phyloP scores from a whole-genome alignment of 1,140 invertebrate genomes.

The Brachionus rotundiformis region DNA sequence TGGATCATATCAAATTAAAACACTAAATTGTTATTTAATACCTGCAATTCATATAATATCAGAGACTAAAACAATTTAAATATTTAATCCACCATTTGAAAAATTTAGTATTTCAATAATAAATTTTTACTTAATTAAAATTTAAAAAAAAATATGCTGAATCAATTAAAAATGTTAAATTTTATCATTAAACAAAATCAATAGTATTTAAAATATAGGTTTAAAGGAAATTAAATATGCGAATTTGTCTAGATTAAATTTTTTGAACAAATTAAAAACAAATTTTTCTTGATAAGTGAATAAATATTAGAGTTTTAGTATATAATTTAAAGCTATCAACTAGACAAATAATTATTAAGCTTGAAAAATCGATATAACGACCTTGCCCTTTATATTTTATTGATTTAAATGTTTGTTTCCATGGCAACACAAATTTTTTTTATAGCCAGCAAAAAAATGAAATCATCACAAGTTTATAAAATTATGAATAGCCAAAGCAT shows the following conservation, averaged over 20 bases:
- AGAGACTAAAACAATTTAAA: no score
- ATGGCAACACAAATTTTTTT: background rate
- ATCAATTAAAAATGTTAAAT: background rate
- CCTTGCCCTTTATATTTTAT: background rate
- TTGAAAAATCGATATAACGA: background rate
- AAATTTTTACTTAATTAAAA: background rate
- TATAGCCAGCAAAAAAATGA: slow-evolving; percentile 9
- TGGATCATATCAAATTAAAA: no score
- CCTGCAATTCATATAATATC: no score
- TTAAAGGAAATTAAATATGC: background rate
- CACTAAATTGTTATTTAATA: no score
- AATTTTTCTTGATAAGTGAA: background rate
- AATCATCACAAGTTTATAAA: background rate
- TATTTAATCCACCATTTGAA: no score
- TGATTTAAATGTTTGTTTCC: slow-evolving; percentile 9
- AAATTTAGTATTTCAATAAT: no score
- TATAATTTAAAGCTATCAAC: background rate
- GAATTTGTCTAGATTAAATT: background rate
- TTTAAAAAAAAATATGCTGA: background rate
- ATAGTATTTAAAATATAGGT: background rate
- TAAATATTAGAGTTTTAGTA: background rate
- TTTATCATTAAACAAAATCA: background rate
- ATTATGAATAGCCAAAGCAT: background rate
- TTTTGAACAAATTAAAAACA: background rate
- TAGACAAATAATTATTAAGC: background rate